Conservation (phyloP, 2,797 vertebrate genomes). For the Tapera naevia region DNA sequence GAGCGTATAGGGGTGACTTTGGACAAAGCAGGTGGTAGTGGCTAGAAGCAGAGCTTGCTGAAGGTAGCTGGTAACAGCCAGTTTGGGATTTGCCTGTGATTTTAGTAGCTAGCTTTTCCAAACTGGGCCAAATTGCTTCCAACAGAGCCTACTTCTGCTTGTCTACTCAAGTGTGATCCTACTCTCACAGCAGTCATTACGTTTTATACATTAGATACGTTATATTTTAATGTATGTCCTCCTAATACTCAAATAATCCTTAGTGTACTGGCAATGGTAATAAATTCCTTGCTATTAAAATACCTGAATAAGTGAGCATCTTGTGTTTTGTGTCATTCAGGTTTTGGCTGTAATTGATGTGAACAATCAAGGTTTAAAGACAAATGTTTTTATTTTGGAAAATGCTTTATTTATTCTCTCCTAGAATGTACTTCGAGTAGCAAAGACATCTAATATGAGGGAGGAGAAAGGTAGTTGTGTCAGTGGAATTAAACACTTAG, state of each 20-base stretch:
- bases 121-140: conserved; percentile 46
- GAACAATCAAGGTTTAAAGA: background rate
- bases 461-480: background rate
- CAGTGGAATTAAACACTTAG: background rate
- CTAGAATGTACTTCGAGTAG: background rate
- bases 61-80: background rate
- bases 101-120: conserved; percentile 26
- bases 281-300: conserved; percentile 12
- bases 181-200: conserved; percentile 40
- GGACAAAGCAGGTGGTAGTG: background rate
- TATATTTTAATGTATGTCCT: conserved; percentile 40
- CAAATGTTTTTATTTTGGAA: background rate
- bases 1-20: rapidly evolving
- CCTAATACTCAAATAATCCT: conserved; percentile 50
- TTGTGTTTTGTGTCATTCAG: background rate
- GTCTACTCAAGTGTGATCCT: conserved; percentile 11
- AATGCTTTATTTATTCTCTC: background rate
- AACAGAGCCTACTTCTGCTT: conserved; percentile 31
- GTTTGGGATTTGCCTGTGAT: conserved; percentile 18
- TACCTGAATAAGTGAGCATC: background rate
- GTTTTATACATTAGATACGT: conserved; percentile 9
- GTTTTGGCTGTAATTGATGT: background rate
- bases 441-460: background rate
- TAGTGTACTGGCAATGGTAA: background rate
- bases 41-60: background rate